These are phyloP conservation scores for Brotogeris chrysoptera DNA, from an alignment of 2,797 vertebrate species.

Conservation along the genomic window DNA sequence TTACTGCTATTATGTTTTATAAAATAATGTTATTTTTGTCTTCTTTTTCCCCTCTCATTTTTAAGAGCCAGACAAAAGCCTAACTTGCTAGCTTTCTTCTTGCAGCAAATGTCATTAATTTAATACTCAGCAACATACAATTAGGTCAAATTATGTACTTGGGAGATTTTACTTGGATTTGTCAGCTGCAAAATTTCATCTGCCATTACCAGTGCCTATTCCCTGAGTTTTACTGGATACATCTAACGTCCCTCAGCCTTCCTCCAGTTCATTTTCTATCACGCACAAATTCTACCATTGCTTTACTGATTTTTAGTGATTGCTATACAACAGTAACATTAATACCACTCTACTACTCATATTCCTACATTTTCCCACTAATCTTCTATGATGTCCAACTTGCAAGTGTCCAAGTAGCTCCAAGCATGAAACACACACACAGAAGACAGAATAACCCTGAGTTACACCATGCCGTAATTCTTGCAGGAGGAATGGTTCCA, in stretches of 20 bases:
- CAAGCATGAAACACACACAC: neutral
- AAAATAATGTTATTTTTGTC: neutral
- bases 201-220: neutral
- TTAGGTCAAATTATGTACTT: constrained; percentile 13
- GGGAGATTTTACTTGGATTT: neutral
- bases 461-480: neutral
- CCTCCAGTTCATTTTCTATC: neutral
- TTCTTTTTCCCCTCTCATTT: neutral
- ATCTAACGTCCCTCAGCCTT: neutral
- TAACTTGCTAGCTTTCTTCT: neutral
- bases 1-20: neutral
- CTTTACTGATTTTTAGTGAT: neutral
- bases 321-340: neutral
- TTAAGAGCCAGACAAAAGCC: neutral
- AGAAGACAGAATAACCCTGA: neutral
- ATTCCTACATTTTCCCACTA: neutral
- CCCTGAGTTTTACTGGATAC: neutral
- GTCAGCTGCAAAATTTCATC: neutral
- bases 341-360: neutral
- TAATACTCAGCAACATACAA: neutral
- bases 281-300: neutral
- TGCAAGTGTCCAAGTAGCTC: neutral
- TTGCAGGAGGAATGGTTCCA: neutral
- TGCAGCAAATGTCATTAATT: neutral
- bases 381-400: neutral